Conservation (phyloP, 2,113 vertebrate species). For the Apeltes quadracus region DNA sequence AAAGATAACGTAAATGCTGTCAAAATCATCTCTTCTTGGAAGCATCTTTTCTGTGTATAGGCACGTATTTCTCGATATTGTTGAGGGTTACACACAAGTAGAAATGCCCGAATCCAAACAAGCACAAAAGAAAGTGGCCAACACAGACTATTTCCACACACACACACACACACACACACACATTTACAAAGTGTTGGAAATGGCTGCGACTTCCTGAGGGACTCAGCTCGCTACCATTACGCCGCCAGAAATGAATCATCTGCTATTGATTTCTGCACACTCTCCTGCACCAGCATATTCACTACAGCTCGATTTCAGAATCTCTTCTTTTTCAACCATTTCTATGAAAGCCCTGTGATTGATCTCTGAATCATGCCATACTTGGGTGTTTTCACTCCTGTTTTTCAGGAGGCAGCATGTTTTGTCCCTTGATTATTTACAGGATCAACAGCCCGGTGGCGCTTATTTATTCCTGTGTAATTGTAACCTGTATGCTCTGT, state of each 20-base stretch:
- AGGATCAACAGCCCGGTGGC: conserved; percentile 45
- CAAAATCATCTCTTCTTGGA: not conserved
- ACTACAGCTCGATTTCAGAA: conserved; percentile 65
- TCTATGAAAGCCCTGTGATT: conserved; percentile 73
- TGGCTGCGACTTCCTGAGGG: conserved; percentile 49
- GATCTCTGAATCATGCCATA: conserved; percentile 51
- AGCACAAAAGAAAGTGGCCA: not conserved
- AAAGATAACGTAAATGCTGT: not conserved
- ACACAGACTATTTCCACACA: not conserved
- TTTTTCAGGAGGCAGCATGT: conserved; percentile 44
- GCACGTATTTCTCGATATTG: not conserved
- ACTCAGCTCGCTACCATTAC: conserved; percentile 65
- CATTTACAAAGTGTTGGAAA: conserved; percentile 26
- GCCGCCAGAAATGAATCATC: conserved; percentile 69
- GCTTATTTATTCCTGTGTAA: conserved; percentile 76
- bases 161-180: conserved; percentile 16
- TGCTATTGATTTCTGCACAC: conserved; percentile 70
- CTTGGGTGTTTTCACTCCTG: conserved; percentile 47
- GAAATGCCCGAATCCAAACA: conserved; percentile 3
- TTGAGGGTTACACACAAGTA: not conserved
- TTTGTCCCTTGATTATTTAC: conserved; percentile 71
- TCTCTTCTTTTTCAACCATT: conserved; percentile 59
- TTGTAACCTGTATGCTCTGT: conserved; percentile 67
- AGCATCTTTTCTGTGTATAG: not conserved
- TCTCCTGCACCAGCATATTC: conserved; percentile 56